These are phyloP conservation scores for Mobula hypostoma DNA, from an alignment of 2,113 vertebrate genomes.

Conservation along the genomic window DNA sequence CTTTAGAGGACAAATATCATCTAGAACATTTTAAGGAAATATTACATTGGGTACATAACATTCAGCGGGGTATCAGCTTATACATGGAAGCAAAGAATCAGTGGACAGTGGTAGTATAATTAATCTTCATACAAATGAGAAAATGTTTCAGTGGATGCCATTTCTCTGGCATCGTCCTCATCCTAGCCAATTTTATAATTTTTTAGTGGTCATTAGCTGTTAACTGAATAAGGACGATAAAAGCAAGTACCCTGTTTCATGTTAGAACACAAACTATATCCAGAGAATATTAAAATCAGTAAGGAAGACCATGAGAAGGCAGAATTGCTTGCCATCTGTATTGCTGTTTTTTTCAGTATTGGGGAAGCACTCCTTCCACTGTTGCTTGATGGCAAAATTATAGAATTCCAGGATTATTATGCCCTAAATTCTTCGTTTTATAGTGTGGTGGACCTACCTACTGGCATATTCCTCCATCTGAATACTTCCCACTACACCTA, in stretches of 20 bases:
- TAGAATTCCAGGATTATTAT: neutral
- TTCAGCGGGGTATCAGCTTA: neutral
- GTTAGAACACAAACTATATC: no score
- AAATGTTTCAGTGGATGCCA: neutral
- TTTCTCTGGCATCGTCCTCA: neutral
- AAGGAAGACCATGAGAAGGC: neutral
- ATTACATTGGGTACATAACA: neutral
- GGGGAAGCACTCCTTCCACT: neutral
- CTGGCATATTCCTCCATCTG: neutral
- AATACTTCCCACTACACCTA: neutral
- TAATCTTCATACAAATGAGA: neutral
- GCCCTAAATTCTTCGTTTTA: no score
- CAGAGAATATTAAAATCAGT: no score
- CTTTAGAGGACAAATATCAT: neutral
- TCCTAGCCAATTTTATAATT: neutral
- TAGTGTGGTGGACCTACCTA: neutral
- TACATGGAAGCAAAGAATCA: neutral
- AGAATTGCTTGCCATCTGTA: neutral
- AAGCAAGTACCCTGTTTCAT: no score
- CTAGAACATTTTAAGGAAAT: neutral
- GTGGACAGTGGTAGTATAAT: neutral
- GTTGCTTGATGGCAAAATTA: neutral
- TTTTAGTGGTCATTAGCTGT: neutral
- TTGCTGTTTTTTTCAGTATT: neutral
- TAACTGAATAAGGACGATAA: neutral